A percentile compares a stretch with the other conserved stretches of the same genome.
These are phyloP conservation scores for Progne subis DNA, from an alignment of 2,113 vertebrate species.

Conservation along the genomic window DNA sequence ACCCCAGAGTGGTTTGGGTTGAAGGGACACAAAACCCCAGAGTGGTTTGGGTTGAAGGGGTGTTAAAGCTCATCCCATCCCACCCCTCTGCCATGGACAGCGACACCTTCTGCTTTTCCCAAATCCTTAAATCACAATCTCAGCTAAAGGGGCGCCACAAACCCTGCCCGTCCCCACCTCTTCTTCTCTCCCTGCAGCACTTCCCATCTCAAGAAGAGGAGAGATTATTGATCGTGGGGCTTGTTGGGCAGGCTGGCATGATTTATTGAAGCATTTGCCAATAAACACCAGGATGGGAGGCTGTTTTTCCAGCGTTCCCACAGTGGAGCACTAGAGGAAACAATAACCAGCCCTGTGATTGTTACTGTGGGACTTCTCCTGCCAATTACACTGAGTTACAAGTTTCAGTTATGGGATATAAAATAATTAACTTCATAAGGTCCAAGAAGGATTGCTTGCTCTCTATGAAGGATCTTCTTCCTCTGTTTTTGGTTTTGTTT, in stretches of 20 bases:
- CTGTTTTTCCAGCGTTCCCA: conserved; percentile 37
- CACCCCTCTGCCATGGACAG: background rate
- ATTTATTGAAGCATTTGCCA: conserved; percentile 51
- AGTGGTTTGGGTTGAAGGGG: background rate
- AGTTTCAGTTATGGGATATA: conserved; percentile 49
- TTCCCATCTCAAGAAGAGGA: background rate
- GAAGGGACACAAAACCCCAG: too few species aligned
- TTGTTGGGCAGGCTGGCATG: conserved; percentile 23
- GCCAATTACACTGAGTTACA: conserved; percentile 70
- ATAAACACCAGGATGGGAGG: conserved; percentile 33
- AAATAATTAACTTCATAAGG: conserved; percentile 66
- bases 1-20: too few species aligned
- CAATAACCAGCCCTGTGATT: conserved; percentile 38
- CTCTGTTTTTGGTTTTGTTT: background rate
- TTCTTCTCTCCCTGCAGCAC: background rate
- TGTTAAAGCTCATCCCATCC: background rate
- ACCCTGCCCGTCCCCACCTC: background rate
- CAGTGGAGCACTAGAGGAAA: conserved; percentile 58
- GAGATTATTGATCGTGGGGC: background rate
- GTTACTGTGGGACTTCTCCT: conserved; percentile 52
- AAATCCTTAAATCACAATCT: background rate
- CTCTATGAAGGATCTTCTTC: conserved; percentile 30
- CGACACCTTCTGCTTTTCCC: background rate
- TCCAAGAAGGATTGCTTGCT: conserved; percentile 41
- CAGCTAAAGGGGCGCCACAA: background rate